These are phyloP conservation scores for Heliconius hermathena DNA, from an alignment of 1,140 invertebrate genomes.

Conservation along the genomic window DNA sequence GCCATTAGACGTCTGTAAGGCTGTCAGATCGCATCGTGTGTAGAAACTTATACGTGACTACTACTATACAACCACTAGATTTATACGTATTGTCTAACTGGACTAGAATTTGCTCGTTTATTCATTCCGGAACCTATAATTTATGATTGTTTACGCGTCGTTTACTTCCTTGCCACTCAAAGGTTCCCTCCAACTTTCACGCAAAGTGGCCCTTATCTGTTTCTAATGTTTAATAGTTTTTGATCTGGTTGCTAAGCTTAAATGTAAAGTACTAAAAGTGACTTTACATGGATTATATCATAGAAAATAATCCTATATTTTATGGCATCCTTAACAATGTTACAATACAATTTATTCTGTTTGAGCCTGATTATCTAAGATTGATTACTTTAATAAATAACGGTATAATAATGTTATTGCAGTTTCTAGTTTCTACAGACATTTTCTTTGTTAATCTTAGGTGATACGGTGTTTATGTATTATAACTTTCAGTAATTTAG, in stretches of 20 bases:
- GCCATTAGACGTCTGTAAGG: background rate
- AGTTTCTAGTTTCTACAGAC: background rate
- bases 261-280: slow-evolving; percentile 5
- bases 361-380: background rate
- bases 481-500: too few relatives aligned
- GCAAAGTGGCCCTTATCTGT: slow-evolving; percentile 27
- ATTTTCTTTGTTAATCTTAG: background rate
- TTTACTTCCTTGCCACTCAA: slow-evolving; percentile 37
- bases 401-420: background rate
- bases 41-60: background rate
- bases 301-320: slow-evolving; percentile 3
- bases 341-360: background rate
- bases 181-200: slow-evolving; percentile 36
- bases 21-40: background rate
- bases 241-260: slow-evolving; percentile 29
- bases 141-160: slow-evolving; percentile 56
- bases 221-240: slow-evolving; percentile 31
- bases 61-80: background rate
- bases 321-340: background rate
- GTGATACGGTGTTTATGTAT: background rate
- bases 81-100: slow-evolving; percentile 16
- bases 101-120: background rate
- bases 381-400: slow-evolving; percentile 5
- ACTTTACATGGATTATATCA: background rate
- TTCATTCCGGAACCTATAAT: slow-evolving; percentile 45